A percentile compares a stretch with the other conserved stretches of the same genome.
Conservation (phyloP, 2,797 vertebrate genomes). For the Staurois parvus region DNA sequence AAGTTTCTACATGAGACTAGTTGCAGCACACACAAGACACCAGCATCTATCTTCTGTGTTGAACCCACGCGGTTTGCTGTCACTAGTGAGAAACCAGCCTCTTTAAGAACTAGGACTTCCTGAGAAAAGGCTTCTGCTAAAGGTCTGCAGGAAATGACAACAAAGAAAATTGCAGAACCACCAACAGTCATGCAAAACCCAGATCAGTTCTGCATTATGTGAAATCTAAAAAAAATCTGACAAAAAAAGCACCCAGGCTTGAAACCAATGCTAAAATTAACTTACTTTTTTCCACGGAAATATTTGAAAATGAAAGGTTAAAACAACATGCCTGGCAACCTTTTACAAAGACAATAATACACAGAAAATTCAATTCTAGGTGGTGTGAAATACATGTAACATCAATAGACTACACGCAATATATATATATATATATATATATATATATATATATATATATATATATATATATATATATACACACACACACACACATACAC, state of each 20-base stretch:
- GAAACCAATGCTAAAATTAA: conserved; percentile 53
- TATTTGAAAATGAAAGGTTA: conserved; percentile 22
- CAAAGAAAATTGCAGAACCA: conserved; percentile 71
- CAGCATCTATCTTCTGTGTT: neutral
- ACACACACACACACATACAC: too few species aligned
- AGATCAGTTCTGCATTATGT: conserved; percentile 67
- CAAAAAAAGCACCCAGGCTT: conserved; percentile 61
- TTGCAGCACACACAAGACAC: neutral
- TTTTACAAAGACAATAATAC: neutral
- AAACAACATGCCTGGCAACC: neutral
- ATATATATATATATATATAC: too few species aligned
- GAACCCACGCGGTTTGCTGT: conserved; percentile 40
- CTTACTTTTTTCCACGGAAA: neutral
- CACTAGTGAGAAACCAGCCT: conserved; percentile 48
- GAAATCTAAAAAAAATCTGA: conserved; percentile 62
- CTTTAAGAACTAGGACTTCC: conserved; percentile 67
- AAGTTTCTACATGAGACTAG: too few species aligned
- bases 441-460: too few species aligned
- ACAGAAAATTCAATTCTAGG: neutral
- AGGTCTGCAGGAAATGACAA: conserved; percentile 75
- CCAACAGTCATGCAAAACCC: conserved; percentile 69
- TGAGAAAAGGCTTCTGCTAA: conserved; percentile 64
- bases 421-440: neutral
- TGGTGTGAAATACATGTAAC: neutral
- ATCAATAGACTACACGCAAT: neutral